Evolutionary conservation across 2,797 vertebrate genomes (phyloP).

Genomic region (Mormyrops boulengeri): DNA sequence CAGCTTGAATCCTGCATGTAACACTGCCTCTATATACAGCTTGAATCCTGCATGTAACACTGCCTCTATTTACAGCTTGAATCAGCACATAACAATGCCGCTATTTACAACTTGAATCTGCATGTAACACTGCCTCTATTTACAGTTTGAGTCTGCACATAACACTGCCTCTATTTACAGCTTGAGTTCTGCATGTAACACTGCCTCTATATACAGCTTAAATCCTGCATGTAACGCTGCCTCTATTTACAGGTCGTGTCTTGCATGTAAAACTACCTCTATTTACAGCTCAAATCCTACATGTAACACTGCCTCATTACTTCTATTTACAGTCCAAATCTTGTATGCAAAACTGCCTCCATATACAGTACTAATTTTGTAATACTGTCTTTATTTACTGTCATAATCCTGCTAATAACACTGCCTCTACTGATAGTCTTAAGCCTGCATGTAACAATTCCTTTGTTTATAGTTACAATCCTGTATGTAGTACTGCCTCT

Average conservation of each 20-base stretch:
- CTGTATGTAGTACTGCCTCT: not conserved
- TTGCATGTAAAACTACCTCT: too few species aligned
- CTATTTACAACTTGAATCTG: not conserved
- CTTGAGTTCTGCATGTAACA: not conserved
- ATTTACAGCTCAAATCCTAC: too few species aligned
- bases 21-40: not conserved
- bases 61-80: not conserved
- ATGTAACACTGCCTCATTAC: too few species aligned
- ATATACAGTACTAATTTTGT: not conserved
- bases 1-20: not conserved
- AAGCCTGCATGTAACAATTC: not conserved
- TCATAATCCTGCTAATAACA: not conserved
- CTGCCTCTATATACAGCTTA: not conserved
- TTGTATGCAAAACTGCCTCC: not conserved
- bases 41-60: not conserved
- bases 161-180: not conserved
- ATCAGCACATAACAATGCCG: not conserved
- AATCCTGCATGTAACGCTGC: not conserved
- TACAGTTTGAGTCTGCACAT: not conserved
- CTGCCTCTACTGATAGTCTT: not conserved
- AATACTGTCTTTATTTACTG: not conserved
- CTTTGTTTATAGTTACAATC: not conserved
- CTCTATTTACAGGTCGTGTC: not conserved
- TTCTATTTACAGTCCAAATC: not conserved
- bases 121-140: not conserved